These are phyloP conservation scores for Sarcophilus harrisii DNA, from an alignment of 2,797 vertebrate species.

Conservation along the genomic window DNA sequence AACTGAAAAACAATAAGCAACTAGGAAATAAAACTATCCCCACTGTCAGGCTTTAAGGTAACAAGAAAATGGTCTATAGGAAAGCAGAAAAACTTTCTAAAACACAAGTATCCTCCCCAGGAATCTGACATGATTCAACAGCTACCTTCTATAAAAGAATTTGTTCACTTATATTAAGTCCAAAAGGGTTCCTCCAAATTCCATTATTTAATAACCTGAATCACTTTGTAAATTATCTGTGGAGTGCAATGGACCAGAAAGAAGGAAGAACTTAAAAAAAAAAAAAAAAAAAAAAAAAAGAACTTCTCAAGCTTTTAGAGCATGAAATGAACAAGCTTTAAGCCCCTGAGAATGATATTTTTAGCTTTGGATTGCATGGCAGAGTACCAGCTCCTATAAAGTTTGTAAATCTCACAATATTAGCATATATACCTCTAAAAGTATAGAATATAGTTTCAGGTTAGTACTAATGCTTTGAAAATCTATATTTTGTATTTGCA, in stretches of 20 bases:
- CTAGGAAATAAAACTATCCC: background rate
- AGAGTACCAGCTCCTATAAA: constrained; percentile 76
- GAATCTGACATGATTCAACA: constrained; percentile 10
- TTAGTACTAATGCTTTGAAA: constrained; percentile 61
- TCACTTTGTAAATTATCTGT: constrained; percentile 46
- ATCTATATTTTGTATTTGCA: constrained; percentile 41
- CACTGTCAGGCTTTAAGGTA: background rate
- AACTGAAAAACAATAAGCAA: background rate
- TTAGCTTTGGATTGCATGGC: constrained; percentile 78
- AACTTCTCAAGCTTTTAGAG: constrained; percentile 74
- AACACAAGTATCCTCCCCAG: constrained; percentile 26
- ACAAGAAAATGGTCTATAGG: constrained; percentile 2
- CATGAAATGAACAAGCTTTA: constrained; percentile 75
- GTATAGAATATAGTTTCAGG: constrained; percentile 29
- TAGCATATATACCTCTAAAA: constrained; percentile 75
- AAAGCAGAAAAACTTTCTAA: background rate
- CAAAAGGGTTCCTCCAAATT: constrained; percentile 14
- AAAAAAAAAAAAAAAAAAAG: constrained; percentile 37
- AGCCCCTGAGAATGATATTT: constrained; percentile 76
- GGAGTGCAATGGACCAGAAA: constrained; percentile 34
- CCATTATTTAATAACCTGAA: background rate
- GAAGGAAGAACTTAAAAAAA: constrained; percentile 64
- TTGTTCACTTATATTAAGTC: constrained; percentile 40
- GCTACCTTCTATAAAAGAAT: background rate
- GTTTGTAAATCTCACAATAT: constrained; percentile 81